Base-by-base conservation (phyloP, 2,888 invertebrate genomes). In the Dastarcus helophoroides region DNA sequence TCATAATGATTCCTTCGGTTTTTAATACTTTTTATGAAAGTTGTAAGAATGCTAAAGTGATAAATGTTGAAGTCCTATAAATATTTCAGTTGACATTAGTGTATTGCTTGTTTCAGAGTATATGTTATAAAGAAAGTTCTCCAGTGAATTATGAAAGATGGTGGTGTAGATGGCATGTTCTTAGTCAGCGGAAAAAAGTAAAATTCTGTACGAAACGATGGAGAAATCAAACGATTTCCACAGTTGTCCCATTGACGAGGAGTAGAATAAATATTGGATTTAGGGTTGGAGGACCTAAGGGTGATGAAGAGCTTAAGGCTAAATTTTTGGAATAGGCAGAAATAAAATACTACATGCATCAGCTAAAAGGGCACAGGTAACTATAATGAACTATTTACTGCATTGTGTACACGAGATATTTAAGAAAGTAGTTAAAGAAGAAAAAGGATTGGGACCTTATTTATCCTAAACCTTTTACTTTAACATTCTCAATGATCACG, bases 211-310 rank as follows among this genome's bases (percentile, higher is more conserved):
- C 54, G 69, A 80, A 22, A 62, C 79, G 1, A 84, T 97, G 19
- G 78, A 84, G 38, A 56, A 74, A 25, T 94, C 94, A 0, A 73
- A 82, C 31, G 88, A 84, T 1, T 97, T 94, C 61, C 98, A 83
- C 51, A 65, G 65, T 11, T 82, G 83, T 36, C 81, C 83, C 0
- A 75, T 88, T 2, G 72, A 74, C 8, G 58, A 64, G 91, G 14
- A 94, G 93, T 43, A 76, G 82, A 40, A 90, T 93, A 79, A 97
- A 94, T 55, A 72, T 94, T 3, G 86, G 91, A 0, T 90, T 95
- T 62, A 73, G 90, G 47, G 79, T 95, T 41, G 76, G 76, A 0
- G 71, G 74, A 1, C 56, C 64, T 1, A 61, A 68, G 4, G 81
- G 82, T 2, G 70, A 88, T 51, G 86, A 86, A 31, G 68, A 68